Evolutionary conservation across 2,797 vertebrate species (phyloP).

Genomic region (Urosaurus nigricauda): DNA sequence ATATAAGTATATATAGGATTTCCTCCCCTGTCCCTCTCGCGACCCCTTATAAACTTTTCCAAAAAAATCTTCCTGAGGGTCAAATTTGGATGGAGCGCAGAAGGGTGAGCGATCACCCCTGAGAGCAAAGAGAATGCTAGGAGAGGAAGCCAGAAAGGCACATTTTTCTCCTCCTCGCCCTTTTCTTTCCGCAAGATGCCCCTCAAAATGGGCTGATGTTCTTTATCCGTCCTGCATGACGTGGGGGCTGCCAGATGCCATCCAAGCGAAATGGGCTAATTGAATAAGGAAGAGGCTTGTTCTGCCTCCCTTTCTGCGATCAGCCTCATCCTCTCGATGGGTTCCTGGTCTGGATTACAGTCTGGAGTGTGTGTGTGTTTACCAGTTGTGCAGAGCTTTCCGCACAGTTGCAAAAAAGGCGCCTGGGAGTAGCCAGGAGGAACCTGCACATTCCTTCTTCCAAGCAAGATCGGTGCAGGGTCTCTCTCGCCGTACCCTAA

Average conservation of each 20-base stretch:
- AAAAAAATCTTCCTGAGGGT: not conserved
- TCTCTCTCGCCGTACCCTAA: not conserved
- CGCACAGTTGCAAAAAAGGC: not conserved
- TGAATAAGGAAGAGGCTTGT: slow-evolving; percentile 59
- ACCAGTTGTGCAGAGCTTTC: not conserved
- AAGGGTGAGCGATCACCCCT: not conserved
- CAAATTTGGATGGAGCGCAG: not conserved
- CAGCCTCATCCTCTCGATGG: slow-evolving; percentile 6
- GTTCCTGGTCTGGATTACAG: too few relatives aligned
- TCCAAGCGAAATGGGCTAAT: slow-evolving; percentile 52
- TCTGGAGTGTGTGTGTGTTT: slow-evolving; percentile 10
- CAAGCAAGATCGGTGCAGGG: not conserved
- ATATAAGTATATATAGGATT: not conserved
- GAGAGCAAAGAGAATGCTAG: too few relatives aligned
- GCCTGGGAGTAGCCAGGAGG: not conserved
- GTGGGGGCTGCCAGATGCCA: not conserved
- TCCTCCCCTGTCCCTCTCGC: not conserved
- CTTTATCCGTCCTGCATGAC: slow-evolving; percentile 5
- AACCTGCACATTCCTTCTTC: not conserved
- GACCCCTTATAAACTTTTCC: not conserved
- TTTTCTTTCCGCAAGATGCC: slow-evolving; percentile 28
- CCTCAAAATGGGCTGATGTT: slow-evolving; percentile 4
- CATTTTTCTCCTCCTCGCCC: not conserved
- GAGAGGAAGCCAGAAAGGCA: too few relatives aligned
- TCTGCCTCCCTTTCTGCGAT: slow-evolving; percentile 47